These are phyloP conservation scores for Amazona finschi DNA, from an alignment of 2,797 vertebrate genomes.

Conservation along the genomic window DNA sequence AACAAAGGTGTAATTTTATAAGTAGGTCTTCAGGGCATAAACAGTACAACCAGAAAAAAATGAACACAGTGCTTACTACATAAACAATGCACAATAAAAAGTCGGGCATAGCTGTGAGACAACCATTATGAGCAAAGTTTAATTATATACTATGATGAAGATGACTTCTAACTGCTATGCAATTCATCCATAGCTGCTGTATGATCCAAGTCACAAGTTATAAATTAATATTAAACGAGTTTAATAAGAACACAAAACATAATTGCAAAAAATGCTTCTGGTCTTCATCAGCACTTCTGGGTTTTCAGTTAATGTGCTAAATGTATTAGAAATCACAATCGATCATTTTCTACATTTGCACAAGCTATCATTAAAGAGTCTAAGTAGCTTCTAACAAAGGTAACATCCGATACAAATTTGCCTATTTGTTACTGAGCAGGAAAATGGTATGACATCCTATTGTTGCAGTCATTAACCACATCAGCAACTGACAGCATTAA, in stretches of 20 bases:
- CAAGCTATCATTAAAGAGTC: background rate
- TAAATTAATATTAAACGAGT: constrained; percentile 40
- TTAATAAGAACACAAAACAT: constrained; percentile 23
- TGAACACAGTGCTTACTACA: background rate
- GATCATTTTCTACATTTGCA: constrained; percentile 3
- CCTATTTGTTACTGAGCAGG: background rate
- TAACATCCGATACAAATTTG: background rate
- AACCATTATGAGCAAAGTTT: constrained; percentile 41
- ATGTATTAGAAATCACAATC: constrained; percentile 10
- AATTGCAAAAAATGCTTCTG: constrained; percentile 24
- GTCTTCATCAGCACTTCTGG: constrained; percentile 39
- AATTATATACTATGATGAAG: constrained; percentile 25
- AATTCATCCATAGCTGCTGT: constrained; percentile 32
- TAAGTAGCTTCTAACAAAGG: background rate
- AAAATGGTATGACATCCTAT: background rate
- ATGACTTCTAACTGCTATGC: constrained; percentile 36
- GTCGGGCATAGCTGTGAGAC: constrained; percentile 4
- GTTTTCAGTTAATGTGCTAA: constrained; percentile 20
- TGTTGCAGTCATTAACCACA: background rate
- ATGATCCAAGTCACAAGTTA: constrained; percentile 40
- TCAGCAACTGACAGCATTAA: background rate
- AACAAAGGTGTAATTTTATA: constrained; percentile 1
- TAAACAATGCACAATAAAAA: constrained; percentile 30
- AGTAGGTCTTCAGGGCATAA: constrained; percentile 31
- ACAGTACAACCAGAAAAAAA: background rate